Conservation (phyloP, 2,888 invertebrate species). For the Drosophila gaucha region DNA sequence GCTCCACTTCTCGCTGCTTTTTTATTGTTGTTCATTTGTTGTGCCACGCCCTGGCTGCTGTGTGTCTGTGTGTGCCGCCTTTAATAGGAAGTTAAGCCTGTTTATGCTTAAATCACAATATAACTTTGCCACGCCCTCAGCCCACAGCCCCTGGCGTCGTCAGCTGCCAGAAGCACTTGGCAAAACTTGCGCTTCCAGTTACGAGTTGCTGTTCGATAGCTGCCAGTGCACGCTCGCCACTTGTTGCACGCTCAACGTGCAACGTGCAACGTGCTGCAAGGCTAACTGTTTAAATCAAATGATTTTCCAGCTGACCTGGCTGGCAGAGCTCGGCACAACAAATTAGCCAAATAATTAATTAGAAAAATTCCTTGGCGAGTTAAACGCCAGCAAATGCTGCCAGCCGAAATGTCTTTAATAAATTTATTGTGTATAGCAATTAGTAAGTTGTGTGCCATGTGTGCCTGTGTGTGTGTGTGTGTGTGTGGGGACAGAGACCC, state of each 20-base stretch:
- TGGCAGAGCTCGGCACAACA: constrained; percentile 4
- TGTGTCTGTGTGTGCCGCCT: background rate
- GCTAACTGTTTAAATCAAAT: constrained; percentile 18
- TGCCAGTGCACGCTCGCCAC: background rate
- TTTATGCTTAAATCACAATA: constrained; percentile 22
- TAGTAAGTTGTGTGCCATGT: constrained; percentile 46
- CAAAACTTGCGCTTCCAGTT: too few relatives aligned
- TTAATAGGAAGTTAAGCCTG: constrained; percentile 5
- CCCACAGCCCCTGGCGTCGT: too few relatives aligned
- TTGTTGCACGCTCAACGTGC: constrained; percentile 4
- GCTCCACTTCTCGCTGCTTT: background rate
- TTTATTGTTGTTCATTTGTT: constrained; percentile 1
- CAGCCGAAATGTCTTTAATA: constrained; percentile 66
- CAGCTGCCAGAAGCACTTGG: too few relatives aligned
- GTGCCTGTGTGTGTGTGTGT: constrained; percentile 20
- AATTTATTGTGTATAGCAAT: constrained; percentile 76
- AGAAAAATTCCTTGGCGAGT: constrained; percentile 27
- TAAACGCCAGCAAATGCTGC: constrained; percentile 24
- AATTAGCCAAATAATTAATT: constrained; percentile 57
- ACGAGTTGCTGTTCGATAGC: too few relatives aligned
- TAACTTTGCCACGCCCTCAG: background rate
- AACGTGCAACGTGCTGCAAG: background rate
- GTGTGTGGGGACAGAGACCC: constrained; percentile 33
- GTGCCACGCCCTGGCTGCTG: constrained; percentile 1
- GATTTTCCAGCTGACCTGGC: constrained; percentile 5